Percentiles rank a stretch among this genome's conserved stretches.
Conservation (phyloP, 35 echinoderm and acorn worm genomes). For the Amphiura filiformis region DNA sequence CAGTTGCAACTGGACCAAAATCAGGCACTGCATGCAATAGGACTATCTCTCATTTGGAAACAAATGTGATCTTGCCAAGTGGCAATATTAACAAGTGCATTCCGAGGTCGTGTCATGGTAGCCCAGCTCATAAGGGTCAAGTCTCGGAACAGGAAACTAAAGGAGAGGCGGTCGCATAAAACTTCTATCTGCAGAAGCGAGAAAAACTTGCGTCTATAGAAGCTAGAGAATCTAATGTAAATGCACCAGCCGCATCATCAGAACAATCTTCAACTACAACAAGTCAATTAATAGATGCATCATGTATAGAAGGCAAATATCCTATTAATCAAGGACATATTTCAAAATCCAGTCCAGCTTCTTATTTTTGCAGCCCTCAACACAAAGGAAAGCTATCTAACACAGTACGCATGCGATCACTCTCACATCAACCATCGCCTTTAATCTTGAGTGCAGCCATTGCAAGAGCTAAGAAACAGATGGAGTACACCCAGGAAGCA, state of each 20-base stretch:
- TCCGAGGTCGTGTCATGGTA: constrained; percentile 8
- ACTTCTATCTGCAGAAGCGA: not conserved
- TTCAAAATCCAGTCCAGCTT: constrained; percentile 45
- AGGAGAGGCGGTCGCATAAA: not conserved
- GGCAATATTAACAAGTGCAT: constrained; percentile 21
- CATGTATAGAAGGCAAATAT: not conserved
- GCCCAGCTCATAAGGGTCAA: not conserved
- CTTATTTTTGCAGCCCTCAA: constrained; percentile 52
- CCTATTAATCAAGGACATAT: not conserved
- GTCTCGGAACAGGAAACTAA: not conserved
- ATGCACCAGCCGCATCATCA: not conserved
- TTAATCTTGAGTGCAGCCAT: constrained; percentile 57
- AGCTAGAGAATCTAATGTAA: not conserved
- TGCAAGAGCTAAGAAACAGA: constrained; percentile 45
- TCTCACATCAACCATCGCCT: constrained; percentile 62
- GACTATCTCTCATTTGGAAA: constrained; percentile 50
- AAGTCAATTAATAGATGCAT: not conserved
- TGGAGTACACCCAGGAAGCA: constrained; percentile 7
- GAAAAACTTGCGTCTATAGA: not conserved
- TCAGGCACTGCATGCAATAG: constrained; percentile 9
- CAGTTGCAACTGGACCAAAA: constrained; percentile 15
- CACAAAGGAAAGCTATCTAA: constrained; percentile 23
- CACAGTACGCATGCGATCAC: constrained; percentile 32
- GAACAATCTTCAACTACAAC: not conserved
- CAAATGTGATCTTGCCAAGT: constrained; percentile 42